phyloP scores from a whole-genome alignment of 2,113 vertebrate species.

The Calidris pugnax region DNA sequence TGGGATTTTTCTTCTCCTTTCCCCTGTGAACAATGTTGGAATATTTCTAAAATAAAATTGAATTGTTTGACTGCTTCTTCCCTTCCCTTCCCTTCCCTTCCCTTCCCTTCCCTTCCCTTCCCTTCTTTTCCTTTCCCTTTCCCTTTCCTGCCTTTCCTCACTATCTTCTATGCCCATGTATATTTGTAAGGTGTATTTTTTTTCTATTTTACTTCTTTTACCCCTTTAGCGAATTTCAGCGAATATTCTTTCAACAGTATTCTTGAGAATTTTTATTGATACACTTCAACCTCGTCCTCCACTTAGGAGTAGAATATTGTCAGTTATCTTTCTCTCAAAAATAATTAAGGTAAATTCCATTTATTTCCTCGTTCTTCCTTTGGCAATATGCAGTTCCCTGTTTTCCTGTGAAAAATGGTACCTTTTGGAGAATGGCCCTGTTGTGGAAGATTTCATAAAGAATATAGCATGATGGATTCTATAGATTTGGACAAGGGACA shows the following conservation, averaged over 20 bases:
- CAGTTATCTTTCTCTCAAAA: slow-evolving; percentile 1
- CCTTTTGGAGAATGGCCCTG: neutral
- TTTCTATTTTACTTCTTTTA: neutral
- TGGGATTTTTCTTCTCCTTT: neutral
- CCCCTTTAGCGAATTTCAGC: neutral
- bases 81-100: neutral
- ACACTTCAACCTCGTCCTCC: neutral
- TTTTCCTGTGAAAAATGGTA: neutral
- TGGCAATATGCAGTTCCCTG: neutral
- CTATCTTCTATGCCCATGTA: neutral
- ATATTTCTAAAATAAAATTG: neutral
- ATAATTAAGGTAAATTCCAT: neutral
- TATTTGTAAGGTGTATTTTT: neutral
- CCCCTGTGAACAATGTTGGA: neutral
- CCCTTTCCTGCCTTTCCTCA: neutral
- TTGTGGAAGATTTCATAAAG: neutral
- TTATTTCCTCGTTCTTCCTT: neutral
- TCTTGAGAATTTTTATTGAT: slow-evolving; percentile 10
- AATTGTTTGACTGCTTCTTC: neutral
- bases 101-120: neutral
- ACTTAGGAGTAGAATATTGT: neutral
- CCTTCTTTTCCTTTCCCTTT: neutral
- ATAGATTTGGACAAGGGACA: neutral
- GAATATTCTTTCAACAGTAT: neutral
- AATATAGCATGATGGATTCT: neutral